Evolutionary conservation across 2,113 vertebrate genomes (phyloP).

Genomic region (Carassius carassius): DNA sequence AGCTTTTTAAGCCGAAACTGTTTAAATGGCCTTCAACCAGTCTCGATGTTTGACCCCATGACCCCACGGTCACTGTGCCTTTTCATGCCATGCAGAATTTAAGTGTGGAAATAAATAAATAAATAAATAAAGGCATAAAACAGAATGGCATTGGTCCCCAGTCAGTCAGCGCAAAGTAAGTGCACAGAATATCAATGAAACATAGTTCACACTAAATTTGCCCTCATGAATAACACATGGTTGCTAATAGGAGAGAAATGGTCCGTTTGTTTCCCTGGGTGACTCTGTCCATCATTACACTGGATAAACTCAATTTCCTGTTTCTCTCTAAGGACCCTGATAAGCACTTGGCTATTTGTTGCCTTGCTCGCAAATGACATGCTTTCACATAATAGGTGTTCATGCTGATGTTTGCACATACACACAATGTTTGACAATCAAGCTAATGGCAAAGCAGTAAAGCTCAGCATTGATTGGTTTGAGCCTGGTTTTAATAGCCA

Average conservation of each 20-base stretch:
- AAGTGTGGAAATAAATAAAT: constrained; percentile 67
- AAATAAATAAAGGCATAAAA: constrained; percentile 69
- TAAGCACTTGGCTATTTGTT: constrained; percentile 63
- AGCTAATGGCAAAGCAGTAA: constrained; percentile 50
- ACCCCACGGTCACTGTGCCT: constrained; percentile 54
- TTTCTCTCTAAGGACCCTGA: constrained; percentile 69
- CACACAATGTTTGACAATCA: constrained; percentile 23
- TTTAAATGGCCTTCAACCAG: constrained; percentile 55
- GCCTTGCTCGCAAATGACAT: constrained; percentile 60
- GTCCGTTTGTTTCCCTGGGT: constrained; percentile 64
- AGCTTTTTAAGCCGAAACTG: constrained; percentile 57
- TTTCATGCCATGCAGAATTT: constrained; percentile 54
- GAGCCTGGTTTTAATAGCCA: constrained; percentile 30
- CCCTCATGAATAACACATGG: constrained; percentile 80
- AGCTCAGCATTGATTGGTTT: constrained; percentile 50
- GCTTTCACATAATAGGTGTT: constrained; percentile 56
- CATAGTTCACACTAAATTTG: constrained; percentile 75
- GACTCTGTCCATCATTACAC: constrained; percentile 73
- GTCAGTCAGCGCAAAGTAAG: constrained; percentile 68
- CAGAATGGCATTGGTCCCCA: constrained; percentile 62
- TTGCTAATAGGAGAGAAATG: constrained; percentile 74
- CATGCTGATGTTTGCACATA: constrained; percentile 46
- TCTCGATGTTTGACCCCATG: constrained; percentile 59
- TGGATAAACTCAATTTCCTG: constrained; percentile 79
- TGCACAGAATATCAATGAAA: constrained; percentile 75